Evolutionary conservation across 2,888 invertebrate species (phyloP).

Genomic region (Pecten maximus): DNA sequence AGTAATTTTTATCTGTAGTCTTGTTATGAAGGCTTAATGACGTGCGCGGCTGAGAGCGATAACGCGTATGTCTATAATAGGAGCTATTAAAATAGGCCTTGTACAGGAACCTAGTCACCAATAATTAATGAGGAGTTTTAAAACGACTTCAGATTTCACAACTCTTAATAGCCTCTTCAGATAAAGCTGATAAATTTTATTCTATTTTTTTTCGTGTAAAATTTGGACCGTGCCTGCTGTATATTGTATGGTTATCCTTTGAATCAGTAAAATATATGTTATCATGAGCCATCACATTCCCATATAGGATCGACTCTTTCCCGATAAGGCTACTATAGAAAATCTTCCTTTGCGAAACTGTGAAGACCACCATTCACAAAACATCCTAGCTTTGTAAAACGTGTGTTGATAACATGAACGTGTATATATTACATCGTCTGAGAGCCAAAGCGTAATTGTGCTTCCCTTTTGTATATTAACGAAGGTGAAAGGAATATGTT

Average conservation of each 20-base stretch:
- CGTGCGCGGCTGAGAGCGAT: neutral
- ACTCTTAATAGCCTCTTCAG: neutral
- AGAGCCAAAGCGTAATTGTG: neutral
- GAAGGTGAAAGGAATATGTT: neutral
- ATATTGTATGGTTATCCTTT: neutral
- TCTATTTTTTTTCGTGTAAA: neutral
- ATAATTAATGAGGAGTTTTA: neutral
- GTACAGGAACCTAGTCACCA: neutral
- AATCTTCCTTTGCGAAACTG: neutral
- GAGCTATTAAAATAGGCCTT: neutral
- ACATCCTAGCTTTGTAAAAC: neutral
- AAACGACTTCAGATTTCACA: neutral
- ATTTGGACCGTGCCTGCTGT: neutral
- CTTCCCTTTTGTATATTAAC: neutral
- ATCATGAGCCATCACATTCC: neutral
- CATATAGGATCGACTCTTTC: neutral
- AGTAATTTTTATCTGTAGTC: neutral
- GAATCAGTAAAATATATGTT: neutral
- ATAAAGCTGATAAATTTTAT: neutral
- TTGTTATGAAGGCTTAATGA: neutral
- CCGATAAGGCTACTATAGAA: neutral
- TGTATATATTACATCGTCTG: neutral
- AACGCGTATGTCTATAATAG: neutral
- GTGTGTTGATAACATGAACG: neutral
- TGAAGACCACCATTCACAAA: neutral